phyloP scores from a whole-genome alignment of 2,113 vertebrate species.

The Seriola aureovittata region DNA sequence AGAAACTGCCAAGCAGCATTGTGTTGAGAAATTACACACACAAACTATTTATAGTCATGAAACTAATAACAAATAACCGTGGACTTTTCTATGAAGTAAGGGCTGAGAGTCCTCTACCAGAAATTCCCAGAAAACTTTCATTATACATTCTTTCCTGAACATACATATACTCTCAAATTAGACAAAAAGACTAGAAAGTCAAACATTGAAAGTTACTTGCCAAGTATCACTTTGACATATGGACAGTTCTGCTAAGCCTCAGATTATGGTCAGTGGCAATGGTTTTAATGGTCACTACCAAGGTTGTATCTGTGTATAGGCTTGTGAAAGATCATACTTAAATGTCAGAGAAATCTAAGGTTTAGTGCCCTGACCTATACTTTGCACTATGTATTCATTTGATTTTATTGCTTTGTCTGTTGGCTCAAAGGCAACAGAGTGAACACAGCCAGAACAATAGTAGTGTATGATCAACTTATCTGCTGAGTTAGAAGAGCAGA shows the following conservation, averaged over 20 bases:
- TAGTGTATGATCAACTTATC: background rate
- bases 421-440: background rate
- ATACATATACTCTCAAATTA: too few relatives aligned
- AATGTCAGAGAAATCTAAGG: slow-evolving; percentile 19
- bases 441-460: background rate
- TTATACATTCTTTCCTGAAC: background rate
- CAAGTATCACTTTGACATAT: background rate
- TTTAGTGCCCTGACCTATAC: background rate
- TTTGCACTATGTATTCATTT: background rate
- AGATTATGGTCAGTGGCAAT: background rate
- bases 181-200: too few relatives aligned
- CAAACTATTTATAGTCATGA: background rate
- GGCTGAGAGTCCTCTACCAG: background rate
- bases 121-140: background rate
- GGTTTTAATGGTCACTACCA: too few relatives aligned
- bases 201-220: background rate
- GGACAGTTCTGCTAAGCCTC: background rate
- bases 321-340: background rate
- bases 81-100: background rate
- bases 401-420: background rate
- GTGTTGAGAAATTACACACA: background rate
- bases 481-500: background rate
- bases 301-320: background rate
- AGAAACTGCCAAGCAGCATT: background rate
- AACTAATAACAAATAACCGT: too few relatives aligned